phyloP scores from a whole-genome alignment of 2,797 vertebrate genomes.

The Microctenopoma steveboyesi region DNA sequence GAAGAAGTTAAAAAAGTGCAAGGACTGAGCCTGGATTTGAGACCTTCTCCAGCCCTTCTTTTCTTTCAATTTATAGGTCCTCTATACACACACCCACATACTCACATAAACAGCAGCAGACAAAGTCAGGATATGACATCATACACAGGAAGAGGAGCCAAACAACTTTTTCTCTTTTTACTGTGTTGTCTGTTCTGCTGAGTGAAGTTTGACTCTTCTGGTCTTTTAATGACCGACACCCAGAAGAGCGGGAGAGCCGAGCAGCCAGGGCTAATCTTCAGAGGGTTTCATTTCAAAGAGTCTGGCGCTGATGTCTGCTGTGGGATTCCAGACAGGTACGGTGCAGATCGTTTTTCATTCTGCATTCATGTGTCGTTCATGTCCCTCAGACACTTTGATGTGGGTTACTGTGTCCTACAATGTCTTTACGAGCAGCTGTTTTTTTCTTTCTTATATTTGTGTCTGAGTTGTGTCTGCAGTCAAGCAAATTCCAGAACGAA shows the following conservation, averaged over 20 bases:
- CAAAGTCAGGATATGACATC: constrained; percentile 96
- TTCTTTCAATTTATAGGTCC: constrained; percentile 72
- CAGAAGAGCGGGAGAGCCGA: constrained; percentile 57
- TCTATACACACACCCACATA: constrained; percentile 67
- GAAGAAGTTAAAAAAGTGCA: constrained; percentile 42
- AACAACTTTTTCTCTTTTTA: constrained; percentile 75
- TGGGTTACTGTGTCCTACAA: background rate
- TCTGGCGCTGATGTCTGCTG: constrained; percentile 45
- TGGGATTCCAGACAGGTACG: constrained; percentile 79
- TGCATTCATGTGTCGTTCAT: constrained; percentile 21
- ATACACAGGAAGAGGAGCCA: constrained; percentile 84
- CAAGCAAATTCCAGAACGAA: constrained; percentile 38
- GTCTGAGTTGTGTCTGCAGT: constrained; percentile 15
- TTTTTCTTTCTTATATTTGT: constrained; percentile 8
- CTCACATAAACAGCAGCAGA: constrained; percentile 58
- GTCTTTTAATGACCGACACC: constrained; percentile 50
- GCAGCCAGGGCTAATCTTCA: constrained; percentile 58
- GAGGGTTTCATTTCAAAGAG: constrained; percentile 50
- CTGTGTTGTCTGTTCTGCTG: constrained; percentile 56
- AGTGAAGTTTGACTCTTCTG: constrained; percentile 62
- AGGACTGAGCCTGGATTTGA: constrained; percentile 49
- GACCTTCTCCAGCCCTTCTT: constrained; percentile 65
- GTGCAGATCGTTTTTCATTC: constrained; percentile 52
- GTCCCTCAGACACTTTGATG: constrained; percentile 11
- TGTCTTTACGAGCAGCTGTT: background rate